Evolutionary conservation across 2,113 vertebrate genomes (phyloP).

Genomic region (Onychostruthus taczanowskii): DNA sequence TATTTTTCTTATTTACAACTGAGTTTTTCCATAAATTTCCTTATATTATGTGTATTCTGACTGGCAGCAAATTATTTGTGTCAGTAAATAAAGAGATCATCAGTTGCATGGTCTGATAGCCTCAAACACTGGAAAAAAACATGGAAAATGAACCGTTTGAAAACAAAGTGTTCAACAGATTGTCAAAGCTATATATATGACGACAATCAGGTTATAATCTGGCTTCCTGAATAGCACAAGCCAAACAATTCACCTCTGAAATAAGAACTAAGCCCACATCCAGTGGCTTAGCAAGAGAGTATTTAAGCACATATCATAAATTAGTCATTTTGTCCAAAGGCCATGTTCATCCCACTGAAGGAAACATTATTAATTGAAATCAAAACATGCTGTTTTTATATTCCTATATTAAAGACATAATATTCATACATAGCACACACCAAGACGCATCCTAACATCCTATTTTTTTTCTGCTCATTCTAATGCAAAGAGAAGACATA

Average conservation of each 20-base stretch:
- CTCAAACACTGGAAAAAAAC: not conserved
- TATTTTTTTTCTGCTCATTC: not conserved
- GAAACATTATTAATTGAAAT: not conserved
- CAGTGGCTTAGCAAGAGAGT: too few species aligned
- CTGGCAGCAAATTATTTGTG: not conserved
- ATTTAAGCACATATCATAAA: not conserved
- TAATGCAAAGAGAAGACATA: not conserved
- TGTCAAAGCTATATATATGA: not conserved
- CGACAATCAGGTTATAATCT: not conserved
- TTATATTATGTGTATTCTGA: not conserved
- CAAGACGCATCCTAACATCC: not conserved
- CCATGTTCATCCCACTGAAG: not conserved
- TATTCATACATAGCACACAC: not conserved
- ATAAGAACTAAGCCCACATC: not conserved
- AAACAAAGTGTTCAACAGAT: not conserved
- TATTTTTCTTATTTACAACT: not conserved
- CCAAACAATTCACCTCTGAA: not conserved
- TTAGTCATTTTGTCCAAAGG: not conserved
- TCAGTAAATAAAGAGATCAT: not conserved
- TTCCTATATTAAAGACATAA: not conserved
- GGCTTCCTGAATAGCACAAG: not conserved
- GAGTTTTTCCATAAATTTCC: not conserved
- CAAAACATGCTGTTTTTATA: not conserved
- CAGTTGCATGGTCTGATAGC: not conserved
- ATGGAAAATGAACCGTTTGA: not conserved